phyloP scores from a whole-genome alignment of 2,797 vertebrate genomes.

The Eurystomus glaucurus region DNA sequence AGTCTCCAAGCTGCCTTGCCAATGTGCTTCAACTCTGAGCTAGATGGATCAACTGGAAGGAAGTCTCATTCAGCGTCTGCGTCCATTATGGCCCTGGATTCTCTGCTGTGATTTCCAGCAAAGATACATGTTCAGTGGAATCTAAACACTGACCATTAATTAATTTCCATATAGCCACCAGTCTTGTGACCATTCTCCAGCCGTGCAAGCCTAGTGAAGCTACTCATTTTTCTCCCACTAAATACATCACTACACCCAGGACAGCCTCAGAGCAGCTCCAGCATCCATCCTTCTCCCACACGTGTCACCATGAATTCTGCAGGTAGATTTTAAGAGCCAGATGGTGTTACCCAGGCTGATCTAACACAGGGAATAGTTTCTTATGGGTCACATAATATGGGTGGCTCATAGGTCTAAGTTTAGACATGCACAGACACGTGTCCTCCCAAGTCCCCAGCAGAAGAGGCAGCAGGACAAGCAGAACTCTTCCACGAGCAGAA shows the following conservation, averaged over 20 bases:
- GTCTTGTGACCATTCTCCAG: neutral
- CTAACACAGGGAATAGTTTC: neutral
- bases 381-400: neutral
- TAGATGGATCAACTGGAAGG: neutral
- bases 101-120: neutral
- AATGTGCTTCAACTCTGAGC: neutral
- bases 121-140: neutral
- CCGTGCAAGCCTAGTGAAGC: neutral
- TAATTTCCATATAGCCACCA: neutral
- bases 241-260: neutral
- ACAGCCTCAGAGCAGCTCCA: neutral
- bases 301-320: neutral
- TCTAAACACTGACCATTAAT: neutral
- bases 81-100: neutral
- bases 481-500: neutral
- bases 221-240: neutral
- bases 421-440: neutral
- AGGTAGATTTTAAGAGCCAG: neutral
- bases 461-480: neutral
- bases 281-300: neutral
- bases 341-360: neutral
- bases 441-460: neutral
- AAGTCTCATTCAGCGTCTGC: neutral
- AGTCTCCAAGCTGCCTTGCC: neutral
- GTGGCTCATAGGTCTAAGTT: neutral